phyloP scores from a whole-genome alignment of 1,140 invertebrate genomes.

The Aphis gossypii region DNA sequence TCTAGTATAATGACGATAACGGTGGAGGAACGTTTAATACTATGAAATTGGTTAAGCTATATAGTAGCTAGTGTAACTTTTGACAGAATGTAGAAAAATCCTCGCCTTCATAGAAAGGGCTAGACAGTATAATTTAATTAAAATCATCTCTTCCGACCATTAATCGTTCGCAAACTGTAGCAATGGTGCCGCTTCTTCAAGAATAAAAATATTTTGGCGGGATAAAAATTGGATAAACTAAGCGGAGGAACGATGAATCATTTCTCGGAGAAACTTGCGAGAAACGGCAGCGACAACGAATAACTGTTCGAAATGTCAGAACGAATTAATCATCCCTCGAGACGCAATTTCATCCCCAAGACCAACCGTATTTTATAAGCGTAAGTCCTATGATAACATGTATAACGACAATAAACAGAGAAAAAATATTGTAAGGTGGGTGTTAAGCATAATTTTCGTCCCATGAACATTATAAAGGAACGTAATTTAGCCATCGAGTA shows the following conservation, averaged over 20 bases:
- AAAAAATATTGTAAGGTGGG: not conserved
- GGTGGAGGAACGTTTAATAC: not conserved
- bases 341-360: slow-evolving; percentile 26
- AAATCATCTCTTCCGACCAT: slow-evolving; percentile 43
- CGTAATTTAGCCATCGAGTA: not conserved
- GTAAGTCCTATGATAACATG: not conserved
- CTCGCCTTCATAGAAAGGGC: not conserved
- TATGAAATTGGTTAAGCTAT: not conserved
- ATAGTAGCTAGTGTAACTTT: not conserved
- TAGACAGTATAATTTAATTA: slow-evolving; percentile 54
- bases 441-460: not conserved
- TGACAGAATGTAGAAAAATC: slow-evolving; percentile 11
- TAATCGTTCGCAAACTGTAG: slow-evolving; percentile 33
- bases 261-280: slow-evolving; percentile 18
- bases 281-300: not conserved
- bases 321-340: slow-evolving; percentile 44
- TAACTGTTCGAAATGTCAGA: slow-evolving; percentile 36
- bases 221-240: slow-evolving; percentile 23
- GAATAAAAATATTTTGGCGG: slow-evolving; percentile 17
- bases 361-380: not conserved
- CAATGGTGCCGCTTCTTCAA: too few relatives aligned
- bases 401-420: not conserved
- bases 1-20: not conserved
- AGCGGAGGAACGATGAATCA: slow-evolving; percentile 25
- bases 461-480: not conserved